Percentiles rank a stretch among this genome's conserved stretches.
Evolutionary conservation across 2,888 invertebrate species (phyloP).

Genomic region (Ceratothoa steindachneri): DNA sequence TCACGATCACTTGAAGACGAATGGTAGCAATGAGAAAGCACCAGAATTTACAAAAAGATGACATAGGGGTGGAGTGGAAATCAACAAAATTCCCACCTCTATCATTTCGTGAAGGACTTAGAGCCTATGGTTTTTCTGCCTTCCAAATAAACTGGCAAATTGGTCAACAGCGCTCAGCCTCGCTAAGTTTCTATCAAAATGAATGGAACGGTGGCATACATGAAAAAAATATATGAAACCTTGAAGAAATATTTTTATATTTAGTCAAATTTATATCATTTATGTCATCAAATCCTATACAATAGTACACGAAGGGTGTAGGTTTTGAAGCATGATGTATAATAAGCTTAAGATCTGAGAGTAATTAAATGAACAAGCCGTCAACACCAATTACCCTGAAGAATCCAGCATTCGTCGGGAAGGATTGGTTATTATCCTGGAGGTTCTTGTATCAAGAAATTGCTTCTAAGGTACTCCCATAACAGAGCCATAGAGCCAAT

Average conservation of each 20-base stretch:
- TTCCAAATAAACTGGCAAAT: too few relatives aligned
- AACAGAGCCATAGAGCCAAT: neutral
- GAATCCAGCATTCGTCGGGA: conserved; percentile 42
- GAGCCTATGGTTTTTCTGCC: too few relatives aligned
- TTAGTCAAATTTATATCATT: too few relatives aligned
- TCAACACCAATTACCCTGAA: conserved; percentile 47
- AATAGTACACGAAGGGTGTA: neutral
- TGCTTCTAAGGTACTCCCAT: conserved; percentile 5
- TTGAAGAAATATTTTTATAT: too few relatives aligned
- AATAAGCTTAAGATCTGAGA: neutral
- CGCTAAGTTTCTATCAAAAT: too few relatives aligned
- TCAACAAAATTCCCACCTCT: too few relatives aligned
- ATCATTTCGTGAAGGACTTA: too few relatives aligned
- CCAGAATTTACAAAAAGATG: neutral
- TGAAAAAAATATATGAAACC: too few relatives aligned
- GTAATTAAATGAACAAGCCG: neutral
- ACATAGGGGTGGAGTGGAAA: too few relatives aligned
- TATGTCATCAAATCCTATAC: neutral
- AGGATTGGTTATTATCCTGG: conserved; percentile 37
- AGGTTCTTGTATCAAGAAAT: neutral
- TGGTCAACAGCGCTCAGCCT: too few relatives aligned
- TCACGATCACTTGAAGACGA: neutral
- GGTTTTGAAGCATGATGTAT: neutral
- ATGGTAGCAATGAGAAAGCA: neutral
- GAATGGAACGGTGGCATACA: too few relatives aligned